Percentiles rank a stretch among this genome's conserved stretches.
phyloP scores from a whole-genome alignment of 1,140 invertebrate genomes.

The Aradophagus sp. region DNA sequence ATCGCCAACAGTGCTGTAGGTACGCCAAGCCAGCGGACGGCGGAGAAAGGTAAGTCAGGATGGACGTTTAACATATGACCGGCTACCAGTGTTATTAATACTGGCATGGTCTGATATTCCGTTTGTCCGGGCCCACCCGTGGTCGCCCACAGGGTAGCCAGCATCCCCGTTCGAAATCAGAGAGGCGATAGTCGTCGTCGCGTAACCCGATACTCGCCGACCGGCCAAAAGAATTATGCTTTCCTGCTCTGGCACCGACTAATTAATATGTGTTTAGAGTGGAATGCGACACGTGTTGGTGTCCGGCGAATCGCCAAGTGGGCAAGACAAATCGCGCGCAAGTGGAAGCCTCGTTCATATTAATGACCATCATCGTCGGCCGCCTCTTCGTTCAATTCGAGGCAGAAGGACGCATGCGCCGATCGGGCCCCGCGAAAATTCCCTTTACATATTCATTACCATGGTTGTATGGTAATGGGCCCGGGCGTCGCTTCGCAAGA shows the following conservation, averaged over 20 bases:
- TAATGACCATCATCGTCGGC: conserved; percentile 43
- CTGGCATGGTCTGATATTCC: conserved; percentile 65
- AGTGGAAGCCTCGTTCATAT: conserved; percentile 41
- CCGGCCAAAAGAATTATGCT: conserved; percentile 65
- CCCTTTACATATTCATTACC: conserved; percentile 55
- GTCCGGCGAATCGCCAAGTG: conserved; percentile 26
- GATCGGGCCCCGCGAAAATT: too few species aligned
- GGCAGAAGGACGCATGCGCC: too few species aligned
- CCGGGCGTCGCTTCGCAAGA: conserved; percentile 30
- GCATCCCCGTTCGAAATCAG: conserved; percentile 30
- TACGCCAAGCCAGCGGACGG: too few species aligned
- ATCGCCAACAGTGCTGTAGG: too few species aligned
- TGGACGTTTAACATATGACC: conserved; percentile 75
- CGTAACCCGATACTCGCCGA: conserved; percentile 68
- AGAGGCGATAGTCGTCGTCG: conserved; percentile 21
- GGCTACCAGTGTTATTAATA: conserved; percentile 76
- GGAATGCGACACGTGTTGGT: conserved; percentile 60
- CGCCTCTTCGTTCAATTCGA: conserved; percentile 16
- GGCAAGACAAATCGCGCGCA: conserved; percentile 34
- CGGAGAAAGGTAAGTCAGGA: conserved; percentile 63
- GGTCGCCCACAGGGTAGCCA: conserved; percentile 43
- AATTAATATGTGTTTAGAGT: conserved; percentile 70
- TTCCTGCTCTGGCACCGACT: conserved; percentile 62
- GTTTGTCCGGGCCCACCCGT: conserved; percentile 66
- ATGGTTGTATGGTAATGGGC: conserved; percentile 21